Percentiles rank a stretch among this genome's conserved stretches.
Conservation (phyloP, 2,888 invertebrate species). For the Gortyna flavago region DNA sequence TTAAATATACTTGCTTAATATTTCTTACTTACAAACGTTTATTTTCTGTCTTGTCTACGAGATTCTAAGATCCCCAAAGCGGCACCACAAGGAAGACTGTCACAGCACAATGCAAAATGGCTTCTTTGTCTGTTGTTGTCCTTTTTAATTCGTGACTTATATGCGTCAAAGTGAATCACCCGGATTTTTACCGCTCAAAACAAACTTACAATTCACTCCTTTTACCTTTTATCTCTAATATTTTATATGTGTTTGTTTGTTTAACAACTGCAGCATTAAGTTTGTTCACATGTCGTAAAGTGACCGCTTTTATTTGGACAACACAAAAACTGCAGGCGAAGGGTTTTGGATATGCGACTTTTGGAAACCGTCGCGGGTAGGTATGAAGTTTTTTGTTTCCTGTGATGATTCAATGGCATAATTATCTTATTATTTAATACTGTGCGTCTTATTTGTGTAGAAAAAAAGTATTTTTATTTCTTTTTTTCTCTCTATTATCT, state of each 20-base stretch:
- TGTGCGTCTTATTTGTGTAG: neutral
- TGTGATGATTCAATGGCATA: constrained; percentile 36
- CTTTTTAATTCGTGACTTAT: constrained; percentile 89
- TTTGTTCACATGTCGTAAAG: constrained; percentile 69
- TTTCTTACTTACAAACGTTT: no score
- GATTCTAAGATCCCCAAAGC: constrained; percentile 74
- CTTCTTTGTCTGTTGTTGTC: constrained; percentile 88
- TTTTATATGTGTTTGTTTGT: constrained; percentile 45
- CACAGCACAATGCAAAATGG: constrained; percentile 89
- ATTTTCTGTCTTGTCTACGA: constrained; percentile 65
- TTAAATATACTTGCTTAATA: no score
- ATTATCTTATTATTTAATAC: neutral
- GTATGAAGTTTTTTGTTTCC: constrained; percentile 45
- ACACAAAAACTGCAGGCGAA: constrained; percentile 80
- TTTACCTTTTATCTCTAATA: constrained; percentile 36
- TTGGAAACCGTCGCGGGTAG: constrained; percentile 66
- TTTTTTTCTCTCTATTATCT: no score
- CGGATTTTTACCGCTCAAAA: constrained; percentile 72
- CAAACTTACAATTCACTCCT: constrained; percentile 50
- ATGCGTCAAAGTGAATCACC: constrained; percentile 89
- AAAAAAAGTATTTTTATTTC: neutral
- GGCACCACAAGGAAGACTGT: constrained; percentile 87
- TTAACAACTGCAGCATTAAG: constrained; percentile 38
- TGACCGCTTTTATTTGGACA: constrained; percentile 73
- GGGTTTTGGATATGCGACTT: constrained; percentile 72